These are phyloP conservation scores for Gonioctena quinquepunctata DNA, from an alignment of 1,140 invertebrate species.

Conservation along the genomic window DNA sequence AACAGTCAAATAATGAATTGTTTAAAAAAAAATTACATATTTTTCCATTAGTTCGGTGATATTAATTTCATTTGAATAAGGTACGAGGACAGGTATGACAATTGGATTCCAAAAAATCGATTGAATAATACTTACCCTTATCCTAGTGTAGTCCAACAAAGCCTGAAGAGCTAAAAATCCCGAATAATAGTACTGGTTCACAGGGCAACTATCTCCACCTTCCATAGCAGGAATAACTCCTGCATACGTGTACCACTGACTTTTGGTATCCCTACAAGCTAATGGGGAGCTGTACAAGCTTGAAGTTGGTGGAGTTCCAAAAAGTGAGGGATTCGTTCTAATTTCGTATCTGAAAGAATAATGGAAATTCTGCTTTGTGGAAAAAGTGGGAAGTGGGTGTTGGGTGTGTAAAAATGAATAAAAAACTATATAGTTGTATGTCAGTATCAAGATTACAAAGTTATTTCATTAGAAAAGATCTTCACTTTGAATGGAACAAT, in stretches of 20 bases:
- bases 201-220: conserved; percentile 70
- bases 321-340: conserved; percentile 69
- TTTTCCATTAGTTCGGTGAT: too few species aligned
- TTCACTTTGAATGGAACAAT: too few species aligned
- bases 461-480: too few species aligned
- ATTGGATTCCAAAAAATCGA: too few species aligned
- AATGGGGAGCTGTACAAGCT: conserved; percentile 66
- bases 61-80: too few species aligned
- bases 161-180: conserved; percentile 75
- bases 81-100: too few species aligned
- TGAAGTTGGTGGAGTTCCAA: conserved; percentile 66
- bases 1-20: too few species aligned
- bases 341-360: conserved; percentile 68
- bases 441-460: too few species aligned
- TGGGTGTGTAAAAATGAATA: too few species aligned
- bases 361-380: neutral
- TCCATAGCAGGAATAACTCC: conserved; percentile 61
- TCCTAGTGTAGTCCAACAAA: conserved; percentile 72
- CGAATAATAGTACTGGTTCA: conserved; percentile 74
- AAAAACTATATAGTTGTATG: too few species aligned
- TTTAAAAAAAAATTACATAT: too few species aligned
- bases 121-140: conserved; percentile 68
- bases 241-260: conserved; percentile 64
- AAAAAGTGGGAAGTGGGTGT: too few species aligned
- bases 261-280: conserved; percentile 67